Evolutionary conservation across 2,113 vertebrate species (phyloP).

Genomic region (Microtus richardsoni): DNA sequence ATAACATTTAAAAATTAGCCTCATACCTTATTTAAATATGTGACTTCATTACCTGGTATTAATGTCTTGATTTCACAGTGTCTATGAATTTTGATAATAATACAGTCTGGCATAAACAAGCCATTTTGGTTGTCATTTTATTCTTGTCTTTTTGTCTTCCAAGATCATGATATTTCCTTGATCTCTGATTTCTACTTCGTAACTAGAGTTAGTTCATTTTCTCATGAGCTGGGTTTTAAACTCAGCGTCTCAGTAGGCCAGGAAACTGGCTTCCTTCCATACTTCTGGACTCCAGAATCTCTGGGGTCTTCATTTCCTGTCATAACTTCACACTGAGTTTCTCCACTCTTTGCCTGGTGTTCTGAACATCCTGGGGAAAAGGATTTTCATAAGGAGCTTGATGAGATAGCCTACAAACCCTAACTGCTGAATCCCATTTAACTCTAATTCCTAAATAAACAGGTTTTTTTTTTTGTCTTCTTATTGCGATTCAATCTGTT

Average conservation of each 20-base stretch:
- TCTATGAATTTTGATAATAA: constrained; percentile 40
- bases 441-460: background rate
- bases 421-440: background rate
- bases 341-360: background rate
- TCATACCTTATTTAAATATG: constrained; percentile 50
- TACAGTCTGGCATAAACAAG: background rate
- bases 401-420: background rate
- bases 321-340: background rate
- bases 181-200: constrained; percentile 4
- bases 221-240: background rate
- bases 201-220: background rate
- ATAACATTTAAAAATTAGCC: constrained; percentile 53
- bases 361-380: background rate
- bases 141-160: background rate
- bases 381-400: background rate
- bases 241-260: background rate
- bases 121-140: background rate
- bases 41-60: background rate
- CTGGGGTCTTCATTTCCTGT: background rate
- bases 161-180: background rate
- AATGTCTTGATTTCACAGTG: constrained; percentile 24
- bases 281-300: background rate
- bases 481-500: background rate
- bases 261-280: background rate
- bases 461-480: background rate